Base-by-base conservation (phyloP, 2,113 vertebrate genomes). In the Sturnira hondurensis region DNA sequence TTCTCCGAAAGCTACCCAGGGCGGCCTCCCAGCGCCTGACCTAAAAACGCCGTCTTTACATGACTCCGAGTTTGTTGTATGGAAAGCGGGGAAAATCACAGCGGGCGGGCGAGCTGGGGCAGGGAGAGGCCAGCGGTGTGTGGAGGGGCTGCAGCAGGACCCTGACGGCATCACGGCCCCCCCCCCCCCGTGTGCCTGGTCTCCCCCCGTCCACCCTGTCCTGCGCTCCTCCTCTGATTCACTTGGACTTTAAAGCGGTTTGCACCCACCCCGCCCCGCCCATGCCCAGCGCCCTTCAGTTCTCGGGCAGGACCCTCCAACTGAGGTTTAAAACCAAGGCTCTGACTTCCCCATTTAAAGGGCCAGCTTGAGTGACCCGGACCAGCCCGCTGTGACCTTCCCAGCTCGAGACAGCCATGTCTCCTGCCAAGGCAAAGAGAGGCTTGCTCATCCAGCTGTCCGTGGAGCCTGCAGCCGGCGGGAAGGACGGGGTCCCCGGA, bases 401-500 rank as follows among this genome's bases (percentile, higher is more conserved):
- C 38, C 2, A 0, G 91, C 78, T 76, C 36, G 91, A 91, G 77
- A 36, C 0, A 20, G 43, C 86, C 87, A 85, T 94, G 94, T 90
- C 61, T 65, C 90, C 93, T 4, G 31, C 86, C 81, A 87, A 20
- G 41, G 52, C 31, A 13, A 68, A 8, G 15, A 58, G 33, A 93
- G 93, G 84, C n/a, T 95, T 52, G 38, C 93, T 91, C 80, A 65
- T 70, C 82, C 94, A 86, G 97, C 95, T 98, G 97, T 43, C 70
- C 89, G 2, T 76, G 38, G 86, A 82, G 96, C 97, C 85, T 89
- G 0, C 0, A 54, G 31, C 90, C 52, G 89, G 93, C 1, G 47
- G 83, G 50, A 97, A 93, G 85, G 95, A 97, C 96, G 93, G 95
- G 93, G 97, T 47, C 70, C 89, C 87, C 78, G 91, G 87, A 96